phyloP scores from a whole-genome alignment of 1,140 invertebrate genomes.

The Trichonephila clavata region DNA sequence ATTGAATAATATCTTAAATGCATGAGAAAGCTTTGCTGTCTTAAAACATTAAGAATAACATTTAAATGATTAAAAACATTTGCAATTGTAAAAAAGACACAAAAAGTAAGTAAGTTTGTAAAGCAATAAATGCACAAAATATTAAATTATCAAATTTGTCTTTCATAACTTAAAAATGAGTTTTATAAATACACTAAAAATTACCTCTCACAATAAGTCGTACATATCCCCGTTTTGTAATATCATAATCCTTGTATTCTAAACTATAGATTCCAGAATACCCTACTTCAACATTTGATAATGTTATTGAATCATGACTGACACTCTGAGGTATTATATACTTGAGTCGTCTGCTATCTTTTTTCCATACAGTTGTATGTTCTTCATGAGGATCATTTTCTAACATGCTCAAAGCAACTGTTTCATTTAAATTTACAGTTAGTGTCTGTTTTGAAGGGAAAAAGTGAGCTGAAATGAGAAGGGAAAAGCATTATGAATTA shows the following conservation, averaged over 20 bases:
- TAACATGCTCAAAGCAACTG: background rate
- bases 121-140: too few relatives aligned
- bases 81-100: too few relatives aligned
- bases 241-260: constrained; percentile 23
- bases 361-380: background rate
- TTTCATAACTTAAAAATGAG: too few relatives aligned
- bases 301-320: background rate
- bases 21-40: too few relatives aligned
- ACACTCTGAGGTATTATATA: background rate
- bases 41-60: too few relatives aligned
- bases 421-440: constrained; percentile 21
- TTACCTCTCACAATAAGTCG: constrained; percentile 73
- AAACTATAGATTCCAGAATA: constrained; percentile 68
- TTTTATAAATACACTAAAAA: background rate
- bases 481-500: background rate
- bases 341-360: background rate
- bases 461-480: constrained; percentile 2
- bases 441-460: background rate
- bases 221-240: constrained; percentile 32
- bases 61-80: too few relatives aligned
- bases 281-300: constrained; percentile 20
- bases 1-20: too few relatives aligned
- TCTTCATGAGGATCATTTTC: background rate
- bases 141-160: too few relatives aligned
- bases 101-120: too few relatives aligned